A percentile compares a stretch with the other conserved stretches of the same genome.
phyloP scores from a whole-genome alignment of 2,888 invertebrate genomes.

The Crioceris asparagi region DNA sequence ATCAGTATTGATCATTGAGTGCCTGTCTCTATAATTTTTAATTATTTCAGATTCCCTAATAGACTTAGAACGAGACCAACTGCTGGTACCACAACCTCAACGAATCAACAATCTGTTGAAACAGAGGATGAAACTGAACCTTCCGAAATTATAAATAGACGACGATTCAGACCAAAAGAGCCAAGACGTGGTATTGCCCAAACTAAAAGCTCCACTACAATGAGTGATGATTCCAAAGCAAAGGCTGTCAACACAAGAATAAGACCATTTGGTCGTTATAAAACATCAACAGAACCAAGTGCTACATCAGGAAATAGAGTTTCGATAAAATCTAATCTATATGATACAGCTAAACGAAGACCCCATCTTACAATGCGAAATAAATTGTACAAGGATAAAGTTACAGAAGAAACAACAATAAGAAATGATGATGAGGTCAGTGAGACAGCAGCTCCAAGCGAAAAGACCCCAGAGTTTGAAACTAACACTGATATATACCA shows the following conservation, averaged over 20 bases:
- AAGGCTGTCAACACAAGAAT: slow-evolving; percentile 30
- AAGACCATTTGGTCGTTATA: slow-evolving; percentile 30
- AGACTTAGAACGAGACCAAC: slow-evolving; percentile 37
- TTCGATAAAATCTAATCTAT: slow-evolving; percentile 35
- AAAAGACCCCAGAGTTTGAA: slow-evolving; percentile 30
- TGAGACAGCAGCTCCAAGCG: slow-evolving; percentile 19
- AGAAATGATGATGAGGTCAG: slow-evolving; percentile 13
- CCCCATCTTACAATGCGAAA: slow-evolving; percentile 27
- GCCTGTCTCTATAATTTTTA: not conserved
- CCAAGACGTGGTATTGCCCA: slow-evolving; percentile 25
- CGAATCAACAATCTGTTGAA: slow-evolving; percentile 26
- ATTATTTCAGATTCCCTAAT: slow-evolving; percentile 31
- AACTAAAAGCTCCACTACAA: slow-evolving; percentile 17
- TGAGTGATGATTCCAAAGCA: slow-evolving; percentile 25
- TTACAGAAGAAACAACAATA: slow-evolving; percentile 13
- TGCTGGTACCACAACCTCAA: slow-evolving; percentile 29
- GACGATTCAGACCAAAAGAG: slow-evolving; percentile 35
- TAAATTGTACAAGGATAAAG: slow-evolving; percentile 26
- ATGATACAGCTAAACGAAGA: slow-evolving; percentile 27
- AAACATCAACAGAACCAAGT: slow-evolving; percentile 27
- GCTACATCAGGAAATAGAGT: slow-evolving; percentile 25
- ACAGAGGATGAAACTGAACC: slow-evolving; percentile 35
- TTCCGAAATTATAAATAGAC: slow-evolving; percentile 28
- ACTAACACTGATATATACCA: slow-evolving; percentile 38
- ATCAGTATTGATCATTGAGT: too few relatives aligned